These are phyloP conservation scores for Laupala kohalensis DNA, from an alignment of 1,140 invertebrate genomes.

Conservation along the genomic window DNA sequence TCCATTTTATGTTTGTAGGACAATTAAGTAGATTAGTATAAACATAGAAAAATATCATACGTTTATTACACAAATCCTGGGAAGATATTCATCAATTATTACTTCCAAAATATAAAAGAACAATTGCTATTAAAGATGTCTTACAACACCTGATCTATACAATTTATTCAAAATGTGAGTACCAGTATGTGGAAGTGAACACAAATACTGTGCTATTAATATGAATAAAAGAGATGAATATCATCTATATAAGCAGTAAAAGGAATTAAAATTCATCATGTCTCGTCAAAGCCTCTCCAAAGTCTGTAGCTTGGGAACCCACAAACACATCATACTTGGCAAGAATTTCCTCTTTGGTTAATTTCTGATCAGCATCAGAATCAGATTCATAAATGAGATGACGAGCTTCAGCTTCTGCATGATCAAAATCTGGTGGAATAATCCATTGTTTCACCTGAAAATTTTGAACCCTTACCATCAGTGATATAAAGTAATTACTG, in stretches of 20 bases:
- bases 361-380: slow-evolving; percentile 71
- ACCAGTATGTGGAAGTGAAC: background rate
- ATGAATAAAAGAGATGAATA: background rate
- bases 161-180: background rate
- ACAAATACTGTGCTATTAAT: background rate
- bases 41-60: background rate
- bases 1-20: too few relatives aligned
- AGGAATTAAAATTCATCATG: slow-evolving; percentile 86
- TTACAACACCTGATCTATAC: background rate
- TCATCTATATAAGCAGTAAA: background rate
- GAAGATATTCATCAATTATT: background rate
- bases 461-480: too few relatives aligned
- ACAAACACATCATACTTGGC: slow-evolving; percentile 96
- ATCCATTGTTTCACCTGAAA: slow-evolving; percentile 78
- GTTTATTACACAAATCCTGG: background rate
- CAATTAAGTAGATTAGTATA: background rate
- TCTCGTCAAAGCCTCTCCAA: slow-evolving; percentile 84
- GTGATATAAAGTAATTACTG: too few relatives aligned
- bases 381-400: slow-evolving; percentile 95
- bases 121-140: background rate
- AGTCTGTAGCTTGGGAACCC: slow-evolving; percentile 96
- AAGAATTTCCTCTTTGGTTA: slow-evolving; percentile 85
- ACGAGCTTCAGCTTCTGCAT: slow-evolving; percentile 86
- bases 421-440: slow-evolving; percentile 89
- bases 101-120: background rate